A percentile compares a stretch with the other conserved stretches of the same genome.
These are phyloP conservation scores for Lycaena phlaeas DNA, from an alignment of 2,888 invertebrate species.

Conservation along the genomic window DNA sequence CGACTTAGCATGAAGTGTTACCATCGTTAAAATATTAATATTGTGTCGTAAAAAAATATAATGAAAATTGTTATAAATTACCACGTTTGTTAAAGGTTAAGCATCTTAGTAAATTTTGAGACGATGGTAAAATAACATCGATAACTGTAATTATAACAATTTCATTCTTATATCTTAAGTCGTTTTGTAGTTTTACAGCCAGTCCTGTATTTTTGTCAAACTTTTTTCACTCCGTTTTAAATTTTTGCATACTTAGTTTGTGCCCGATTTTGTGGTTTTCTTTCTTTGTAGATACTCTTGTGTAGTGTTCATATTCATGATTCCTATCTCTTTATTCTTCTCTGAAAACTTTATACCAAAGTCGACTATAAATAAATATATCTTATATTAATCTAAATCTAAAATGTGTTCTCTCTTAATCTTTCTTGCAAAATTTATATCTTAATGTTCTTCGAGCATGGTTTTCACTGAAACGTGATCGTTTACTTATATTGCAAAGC, in stretches of 20 bases:
- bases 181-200: not conserved
- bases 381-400: no score
- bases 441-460: conserved; percentile 9
- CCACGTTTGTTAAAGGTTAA: not conserved
- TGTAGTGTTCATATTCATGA: conserved; percentile 6
- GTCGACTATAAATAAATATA: not conserved
- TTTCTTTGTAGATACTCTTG: not conserved
- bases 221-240: not conserved
- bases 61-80: conserved; percentile 28
- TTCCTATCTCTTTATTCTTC: conserved; percentile 3
- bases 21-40: conserved; percentile 11
- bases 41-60: conserved; percentile 17
- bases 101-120: not conserved
- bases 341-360: not conserved
- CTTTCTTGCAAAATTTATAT: not conserved
- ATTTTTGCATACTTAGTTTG: conserved; percentile 1
- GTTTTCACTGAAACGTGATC: conserved; percentile 10
- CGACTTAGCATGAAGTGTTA: conserved; percentile 33
- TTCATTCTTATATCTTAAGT: not conserved
- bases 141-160: not conserved
- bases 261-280: not conserved
- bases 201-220: conserved; percentile 1
- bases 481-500: conserved; percentile 8
- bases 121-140: not conserved
- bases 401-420: not conserved